Percentiles rank a stretch among this genome's conserved stretches.
Evolutionary conservation across 1,140 invertebrate species (phyloP).

Genomic region (Pteromalus puparum): DNA sequence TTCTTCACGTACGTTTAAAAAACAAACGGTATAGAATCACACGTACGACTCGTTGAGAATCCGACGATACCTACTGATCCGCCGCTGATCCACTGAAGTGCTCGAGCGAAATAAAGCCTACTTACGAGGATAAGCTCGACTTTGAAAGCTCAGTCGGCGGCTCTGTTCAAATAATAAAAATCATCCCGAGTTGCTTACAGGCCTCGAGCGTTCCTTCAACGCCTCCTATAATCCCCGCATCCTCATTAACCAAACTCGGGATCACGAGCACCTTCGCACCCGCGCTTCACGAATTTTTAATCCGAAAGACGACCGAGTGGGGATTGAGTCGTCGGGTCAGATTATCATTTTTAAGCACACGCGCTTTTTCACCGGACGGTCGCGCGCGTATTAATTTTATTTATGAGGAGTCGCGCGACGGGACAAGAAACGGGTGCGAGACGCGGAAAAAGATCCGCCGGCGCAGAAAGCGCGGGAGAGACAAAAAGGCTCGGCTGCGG

Average conservation of each 20-base stretch:
- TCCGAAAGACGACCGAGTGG: conserved; percentile 35
- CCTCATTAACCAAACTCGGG: background rate
- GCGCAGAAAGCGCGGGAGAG: background rate
- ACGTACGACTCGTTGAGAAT: no score
- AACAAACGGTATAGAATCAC: no score
- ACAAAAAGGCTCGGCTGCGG: conserved; percentile 50
- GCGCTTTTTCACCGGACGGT: conserved; percentile 22
- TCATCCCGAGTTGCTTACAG: no score
- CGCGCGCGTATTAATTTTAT: conserved; percentile 54
- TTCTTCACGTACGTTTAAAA: no score
- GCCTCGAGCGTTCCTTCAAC: background rate
- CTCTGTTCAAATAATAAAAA: no score
- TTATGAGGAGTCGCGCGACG: conserved; percentile 34
- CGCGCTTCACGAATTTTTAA: conserved; percentile 2
- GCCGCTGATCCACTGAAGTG: no score
- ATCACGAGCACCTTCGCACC: background rate
- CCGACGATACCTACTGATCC: no score
- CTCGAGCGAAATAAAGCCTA: no score
- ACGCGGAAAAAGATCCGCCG: conserved; percentile 37
- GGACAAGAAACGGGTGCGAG: background rate
- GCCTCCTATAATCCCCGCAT: background rate
- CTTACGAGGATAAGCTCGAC: no score
- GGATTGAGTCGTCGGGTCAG: conserved; percentile 52
- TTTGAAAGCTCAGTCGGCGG: no score
- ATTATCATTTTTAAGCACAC: conserved; percentile 42